Evolutionary conservation across 2,113 vertebrate species (phyloP).

Genomic region (Laticauda laticaudata): DNA sequence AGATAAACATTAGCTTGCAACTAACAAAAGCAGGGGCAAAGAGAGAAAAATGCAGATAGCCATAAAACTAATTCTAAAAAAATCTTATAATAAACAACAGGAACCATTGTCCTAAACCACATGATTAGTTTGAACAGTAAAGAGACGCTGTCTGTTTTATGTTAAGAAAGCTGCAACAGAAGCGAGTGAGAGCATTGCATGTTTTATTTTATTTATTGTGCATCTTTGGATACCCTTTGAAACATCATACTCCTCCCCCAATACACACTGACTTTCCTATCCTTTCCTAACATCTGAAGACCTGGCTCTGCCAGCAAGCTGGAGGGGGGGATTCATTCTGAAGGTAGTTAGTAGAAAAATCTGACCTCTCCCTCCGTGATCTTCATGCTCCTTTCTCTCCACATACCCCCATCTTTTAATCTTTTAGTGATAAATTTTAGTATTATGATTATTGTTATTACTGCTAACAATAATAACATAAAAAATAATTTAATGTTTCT

Average conservation of each 20-base stretch:
- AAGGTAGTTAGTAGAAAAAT: not conserved
- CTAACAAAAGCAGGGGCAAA: not conserved
- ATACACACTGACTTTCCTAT: too few species aligned
- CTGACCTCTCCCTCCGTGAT: not conserved
- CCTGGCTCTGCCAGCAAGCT: not conserved
- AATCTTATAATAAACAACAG: not conserved
- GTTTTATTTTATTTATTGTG: not conserved
- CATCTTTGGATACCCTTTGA: not conserved
- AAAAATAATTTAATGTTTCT: not conserved
- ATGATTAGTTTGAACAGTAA: not conserved
- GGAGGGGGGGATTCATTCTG: not conserved
- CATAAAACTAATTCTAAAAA: not conserved
- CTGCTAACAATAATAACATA: not conserved
- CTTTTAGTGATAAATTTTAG: not conserved
- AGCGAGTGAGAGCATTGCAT: not conserved
- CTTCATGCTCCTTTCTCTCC: too few species aligned
- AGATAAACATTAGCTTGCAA: not conserved
- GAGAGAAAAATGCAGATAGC: constrained; percentile 13
- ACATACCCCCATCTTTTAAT: not conserved
- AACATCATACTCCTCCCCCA: not conserved
- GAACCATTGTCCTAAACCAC: not conserved
- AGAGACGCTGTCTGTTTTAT: not conserved
- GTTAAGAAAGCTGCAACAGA: not conserved
- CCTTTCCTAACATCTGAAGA: not conserved
- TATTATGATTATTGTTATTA: not conserved